These are phyloP conservation scores for Lapara coniferarum DNA, from an alignment of 2,888 invertebrate genomes.

Conservation along the genomic window DNA sequence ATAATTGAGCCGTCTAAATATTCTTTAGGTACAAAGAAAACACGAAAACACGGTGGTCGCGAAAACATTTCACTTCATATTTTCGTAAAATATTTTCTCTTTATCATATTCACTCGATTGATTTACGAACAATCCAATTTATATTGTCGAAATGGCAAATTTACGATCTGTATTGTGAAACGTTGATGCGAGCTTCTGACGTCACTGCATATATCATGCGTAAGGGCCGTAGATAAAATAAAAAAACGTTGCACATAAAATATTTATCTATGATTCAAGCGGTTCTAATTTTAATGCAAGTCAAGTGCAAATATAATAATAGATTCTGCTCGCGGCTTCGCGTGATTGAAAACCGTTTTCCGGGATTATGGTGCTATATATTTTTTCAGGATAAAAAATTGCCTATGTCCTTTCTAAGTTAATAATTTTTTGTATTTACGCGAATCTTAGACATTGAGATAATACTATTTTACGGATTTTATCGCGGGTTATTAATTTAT, in stretches of 20 bases:
- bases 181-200: not conserved
- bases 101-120: not conserved
- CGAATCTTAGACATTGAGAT: no score
- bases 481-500: no score
- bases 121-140: not conserved
- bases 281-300: slow-evolving; percentile 1
- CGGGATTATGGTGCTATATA: no score
- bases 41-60: not conserved
- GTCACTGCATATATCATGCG: not conserved
- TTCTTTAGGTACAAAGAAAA: not conserved
- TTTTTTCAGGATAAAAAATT: no score
- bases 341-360: no score
- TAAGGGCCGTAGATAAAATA: not conserved
- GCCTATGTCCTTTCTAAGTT: no score
- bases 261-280: not conserved
- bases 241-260: not conserved
- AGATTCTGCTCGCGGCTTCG: no score
- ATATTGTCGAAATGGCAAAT: slow-evolving; percentile 12
- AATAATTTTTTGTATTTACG: no score
- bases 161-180: slow-evolving; percentile 7
- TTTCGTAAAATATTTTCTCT: slow-evolving; percentile 1
- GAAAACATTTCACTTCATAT: not conserved
- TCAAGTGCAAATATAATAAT: not conserved
- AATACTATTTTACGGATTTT: no score
- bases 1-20: not conserved